A percentile compares a stretch with the other conserved stretches of the same genome.
These are phyloP conservation scores for Tetrapedia diversipes DNA, from an alignment of 2,888 invertebrate genomes.

Conservation along the genomic window DNA sequence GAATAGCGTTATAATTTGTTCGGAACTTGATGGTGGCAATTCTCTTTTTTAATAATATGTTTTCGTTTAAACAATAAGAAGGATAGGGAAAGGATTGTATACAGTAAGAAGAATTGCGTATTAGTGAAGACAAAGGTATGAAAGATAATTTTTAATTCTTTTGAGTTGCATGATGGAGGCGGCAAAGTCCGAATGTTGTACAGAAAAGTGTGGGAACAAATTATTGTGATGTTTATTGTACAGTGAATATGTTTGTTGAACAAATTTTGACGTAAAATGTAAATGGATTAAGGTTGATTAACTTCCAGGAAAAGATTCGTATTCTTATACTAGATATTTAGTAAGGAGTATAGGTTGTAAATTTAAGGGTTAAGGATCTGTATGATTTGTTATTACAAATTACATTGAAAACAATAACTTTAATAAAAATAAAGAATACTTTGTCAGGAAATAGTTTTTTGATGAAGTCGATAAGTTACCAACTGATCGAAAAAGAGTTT, in stretches of 20 bases:
- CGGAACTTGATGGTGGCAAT: neutral
- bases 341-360: neutral
- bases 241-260: too few relatives aligned
- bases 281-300: too few relatives aligned
- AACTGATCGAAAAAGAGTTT: conserved; percentile 47
- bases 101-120: neutral
- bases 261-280: too few relatives aligned
- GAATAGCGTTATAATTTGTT: too few relatives aligned
- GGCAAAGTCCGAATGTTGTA: too few relatives aligned
- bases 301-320: neutral
- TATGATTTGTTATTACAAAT: neutral
- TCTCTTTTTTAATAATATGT: too few relatives aligned
- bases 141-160: too few relatives aligned
- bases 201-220: too few relatives aligned
- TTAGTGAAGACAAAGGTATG: too few relatives aligned
- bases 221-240: too few relatives aligned
- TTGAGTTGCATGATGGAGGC: too few relatives aligned
- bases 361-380: neutral
- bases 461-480: conserved; percentile 73
- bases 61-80: neutral
- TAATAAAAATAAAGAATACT: neutral
- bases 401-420: neutral
- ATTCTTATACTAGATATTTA: neutral
- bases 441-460: neutral
- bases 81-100: neutral